Percentiles rank a stretch among this genome's conserved stretches.
Conservation (phyloP, 1,140 invertebrate species). For the Tetragonula clypearis region DNA sequence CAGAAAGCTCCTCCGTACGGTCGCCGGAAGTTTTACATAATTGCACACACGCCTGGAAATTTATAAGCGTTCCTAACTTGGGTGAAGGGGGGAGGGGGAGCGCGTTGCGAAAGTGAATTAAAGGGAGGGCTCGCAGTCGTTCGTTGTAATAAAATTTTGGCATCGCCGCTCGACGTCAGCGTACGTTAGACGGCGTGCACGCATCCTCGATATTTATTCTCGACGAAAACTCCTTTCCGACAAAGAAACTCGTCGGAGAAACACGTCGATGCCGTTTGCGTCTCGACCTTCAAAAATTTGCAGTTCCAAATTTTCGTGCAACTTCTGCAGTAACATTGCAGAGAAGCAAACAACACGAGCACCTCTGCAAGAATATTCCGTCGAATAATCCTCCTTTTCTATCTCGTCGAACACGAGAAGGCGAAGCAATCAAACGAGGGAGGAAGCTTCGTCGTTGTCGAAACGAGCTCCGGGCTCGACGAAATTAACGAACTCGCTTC, state of each 20-base stretch:
- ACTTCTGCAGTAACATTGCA: too few relatives aligned
- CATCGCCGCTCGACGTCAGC: background rate
- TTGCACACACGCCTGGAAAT: slow-evolving; percentile 44
- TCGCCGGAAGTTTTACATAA: slow-evolving; percentile 37
- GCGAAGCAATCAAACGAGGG: background rate
- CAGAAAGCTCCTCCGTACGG: background rate
- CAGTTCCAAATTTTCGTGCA: background rate
- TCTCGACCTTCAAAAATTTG: background rate
- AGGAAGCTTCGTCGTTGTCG: background rate
- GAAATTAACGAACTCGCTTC: background rate
- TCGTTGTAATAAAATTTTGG: slow-evolving; percentile 49
- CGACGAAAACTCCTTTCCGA: too few relatives aligned
- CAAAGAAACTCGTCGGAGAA: too few relatives aligned
- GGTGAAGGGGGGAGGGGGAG: background rate
- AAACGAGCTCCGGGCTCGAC: background rate
- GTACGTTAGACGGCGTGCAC: too few relatives aligned
- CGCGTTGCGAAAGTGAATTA: slow-evolving; percentile 54
- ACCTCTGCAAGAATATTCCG: background rate
- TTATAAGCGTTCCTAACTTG: slow-evolving; percentile 4
- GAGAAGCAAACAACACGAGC: too few relatives aligned
- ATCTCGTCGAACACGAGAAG: background rate
- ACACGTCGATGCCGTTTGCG: background rate
- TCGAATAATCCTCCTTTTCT: background rate
- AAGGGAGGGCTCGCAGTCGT: background rate
- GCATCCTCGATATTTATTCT: too few relatives aligned